Conservation (phyloP, 2,888 invertebrate species). For the Petrolisthes cinctipes region DNA sequence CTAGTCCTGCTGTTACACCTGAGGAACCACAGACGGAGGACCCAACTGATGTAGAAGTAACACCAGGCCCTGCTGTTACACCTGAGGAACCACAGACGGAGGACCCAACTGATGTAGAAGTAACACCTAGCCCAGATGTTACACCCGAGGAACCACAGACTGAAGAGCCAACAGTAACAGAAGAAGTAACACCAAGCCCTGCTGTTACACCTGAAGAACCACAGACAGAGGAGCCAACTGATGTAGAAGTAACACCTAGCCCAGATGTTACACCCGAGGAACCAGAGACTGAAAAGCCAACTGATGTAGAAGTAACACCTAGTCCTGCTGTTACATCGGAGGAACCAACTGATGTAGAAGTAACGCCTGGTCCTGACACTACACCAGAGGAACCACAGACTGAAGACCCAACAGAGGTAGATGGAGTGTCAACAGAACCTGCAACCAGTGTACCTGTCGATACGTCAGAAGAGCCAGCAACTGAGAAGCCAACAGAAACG, state of each 20-base stretch:
- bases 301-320: neutral
- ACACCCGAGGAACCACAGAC: conserved; percentile 37
- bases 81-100: neutral
- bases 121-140: neutral
- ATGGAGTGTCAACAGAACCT: neutral
- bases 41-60: neutral
- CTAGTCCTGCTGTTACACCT: neutral
- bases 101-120: neutral
- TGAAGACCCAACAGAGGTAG: conserved; percentile 1
- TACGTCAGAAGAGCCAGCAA: neutral
- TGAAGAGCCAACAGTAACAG: conserved; percentile 9
- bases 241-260: conserved; percentile 26
- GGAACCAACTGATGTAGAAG: neutral
- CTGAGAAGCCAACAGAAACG: conserved; percentile 10
- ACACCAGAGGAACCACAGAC: neutral
- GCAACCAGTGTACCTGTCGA: conserved; percentile 25
- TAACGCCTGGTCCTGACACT: neutral
- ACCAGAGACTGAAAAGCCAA: neutral
- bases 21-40: neutral
- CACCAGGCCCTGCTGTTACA: neutral
- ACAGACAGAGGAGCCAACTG: conserved; percentile 32
- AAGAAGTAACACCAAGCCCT: neutral
- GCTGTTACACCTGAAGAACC: conserved; percentile 1
- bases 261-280: neutral
- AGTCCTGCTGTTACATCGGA: neutral